phyloP scores from a whole-genome alignment of 2,797 vertebrate species.

The Xyrichtys novacula region DNA sequence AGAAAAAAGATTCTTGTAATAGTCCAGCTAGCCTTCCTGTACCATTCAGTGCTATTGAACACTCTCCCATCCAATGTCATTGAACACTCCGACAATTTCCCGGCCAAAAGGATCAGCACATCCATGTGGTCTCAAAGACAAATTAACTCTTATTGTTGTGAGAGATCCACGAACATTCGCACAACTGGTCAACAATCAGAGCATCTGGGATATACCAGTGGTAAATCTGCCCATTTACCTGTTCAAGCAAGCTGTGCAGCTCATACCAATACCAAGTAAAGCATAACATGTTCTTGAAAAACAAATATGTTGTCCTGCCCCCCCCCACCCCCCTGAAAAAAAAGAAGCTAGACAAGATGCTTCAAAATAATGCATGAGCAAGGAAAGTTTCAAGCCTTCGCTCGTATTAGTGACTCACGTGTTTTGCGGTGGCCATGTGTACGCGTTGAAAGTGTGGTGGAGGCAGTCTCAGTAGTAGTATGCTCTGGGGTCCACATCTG shows the following conservation, averaged over 20 bases:
- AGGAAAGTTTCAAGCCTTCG: not conserved
- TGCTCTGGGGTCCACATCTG: conserved; percentile 89
- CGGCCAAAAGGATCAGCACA: conserved; percentile 11
- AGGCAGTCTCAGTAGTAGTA: conserved; percentile 74
- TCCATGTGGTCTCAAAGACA: not conserved
- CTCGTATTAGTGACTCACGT: conserved; percentile 75
- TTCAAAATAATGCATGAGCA: not conserved
- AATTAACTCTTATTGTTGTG: not conserved
- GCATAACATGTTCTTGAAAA: too few species aligned
- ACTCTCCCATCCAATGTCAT: conserved; percentile 29
- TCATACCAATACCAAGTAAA: not conserved
- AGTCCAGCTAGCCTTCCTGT: conserved; percentile 13
- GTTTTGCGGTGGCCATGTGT: conserved; percentile 80
- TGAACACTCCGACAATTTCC: conserved; percentile 9
- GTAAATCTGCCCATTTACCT: not conserved
- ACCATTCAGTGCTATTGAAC: conserved; percentile 41
- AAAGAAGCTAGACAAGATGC: not conserved
- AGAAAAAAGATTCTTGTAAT: conserved; percentile 1
- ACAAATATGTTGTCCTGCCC: too few species aligned
- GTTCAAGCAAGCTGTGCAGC: conserved; percentile 3
- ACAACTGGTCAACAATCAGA: too few species aligned
- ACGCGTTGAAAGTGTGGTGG: conserved; percentile 72
- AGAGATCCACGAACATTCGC: not conserved
- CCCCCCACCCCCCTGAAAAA: too few species aligned
- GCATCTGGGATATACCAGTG: too few species aligned